These are phyloP conservation scores for Mustelus asterias DNA, from an alignment of 2,113 vertebrate genomes.

Conservation along the genomic window DNA sequence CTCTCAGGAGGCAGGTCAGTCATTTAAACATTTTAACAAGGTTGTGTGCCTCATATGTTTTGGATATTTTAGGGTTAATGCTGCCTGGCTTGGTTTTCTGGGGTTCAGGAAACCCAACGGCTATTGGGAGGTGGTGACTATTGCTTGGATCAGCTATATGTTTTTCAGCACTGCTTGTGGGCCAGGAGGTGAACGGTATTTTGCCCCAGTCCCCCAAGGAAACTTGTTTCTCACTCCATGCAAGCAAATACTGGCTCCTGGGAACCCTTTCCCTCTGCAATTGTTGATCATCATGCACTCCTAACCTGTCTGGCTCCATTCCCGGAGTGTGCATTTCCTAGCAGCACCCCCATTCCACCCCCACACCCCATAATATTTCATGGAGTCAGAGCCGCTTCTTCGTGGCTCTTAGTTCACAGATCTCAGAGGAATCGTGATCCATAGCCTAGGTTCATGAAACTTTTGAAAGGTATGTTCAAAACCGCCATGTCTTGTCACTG, in stretches of 20 bases:
- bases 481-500: too few relatives aligned
- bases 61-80: background rate
- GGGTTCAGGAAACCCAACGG: background rate
- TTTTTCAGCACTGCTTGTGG: background rate
- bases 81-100: background rate
- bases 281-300: background rate
- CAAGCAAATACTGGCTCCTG: background rate
- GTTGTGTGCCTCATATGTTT: background rate
- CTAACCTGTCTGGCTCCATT: too few relatives aligned
- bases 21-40: background rate
- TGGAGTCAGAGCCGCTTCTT: too few relatives aligned
- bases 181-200: background rate
- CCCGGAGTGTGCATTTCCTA: too few relatives aligned
- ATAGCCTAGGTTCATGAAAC: too few relatives aligned
- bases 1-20: background rate
- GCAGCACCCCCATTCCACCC: too few relatives aligned
- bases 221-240: background rate
- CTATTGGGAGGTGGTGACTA: background rate
- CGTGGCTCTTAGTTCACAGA: too few relatives aligned
- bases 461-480: too few relatives aligned
- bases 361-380: too few relatives aligned
- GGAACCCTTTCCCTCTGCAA: background rate
- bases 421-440: too few relatives aligned
- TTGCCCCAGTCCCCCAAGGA: background rate
- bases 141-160: background rate